Conservation (phyloP, 2,113 vertebrate genomes). For the Rhabdomys dilectus region DNA sequence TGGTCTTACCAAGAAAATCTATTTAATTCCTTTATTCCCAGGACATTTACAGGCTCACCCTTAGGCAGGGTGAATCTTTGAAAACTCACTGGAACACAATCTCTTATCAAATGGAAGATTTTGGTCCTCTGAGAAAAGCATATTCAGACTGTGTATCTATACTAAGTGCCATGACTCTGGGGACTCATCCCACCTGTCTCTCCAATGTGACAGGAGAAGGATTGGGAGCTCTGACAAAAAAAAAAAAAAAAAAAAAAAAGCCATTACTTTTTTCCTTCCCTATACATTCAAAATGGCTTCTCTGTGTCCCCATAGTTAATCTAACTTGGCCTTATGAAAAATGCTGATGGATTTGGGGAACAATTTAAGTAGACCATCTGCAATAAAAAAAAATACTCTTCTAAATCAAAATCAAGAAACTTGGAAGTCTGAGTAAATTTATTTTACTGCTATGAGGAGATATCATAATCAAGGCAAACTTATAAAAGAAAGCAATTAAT, state of each 20-base stretch:
- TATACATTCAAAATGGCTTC: slow-evolving; percentile 18
- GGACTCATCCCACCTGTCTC: background rate
- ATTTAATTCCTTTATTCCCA: slow-evolving; percentile 29
- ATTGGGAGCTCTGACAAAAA: background rate
- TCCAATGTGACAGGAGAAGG: background rate
- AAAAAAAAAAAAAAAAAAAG: background rate
- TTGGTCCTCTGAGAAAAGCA: background rate
- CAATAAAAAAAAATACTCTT: background rate
- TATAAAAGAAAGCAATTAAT: background rate
- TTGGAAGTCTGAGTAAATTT: background rate
- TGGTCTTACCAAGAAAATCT: slow-evolving; percentile 18
- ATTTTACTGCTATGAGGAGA: background rate
- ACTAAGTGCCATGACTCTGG: background rate
- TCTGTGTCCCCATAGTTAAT: background rate
- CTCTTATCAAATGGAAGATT: background rate
- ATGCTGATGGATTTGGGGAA: background rate
- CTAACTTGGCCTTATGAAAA: background rate
- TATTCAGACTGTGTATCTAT: background rate
- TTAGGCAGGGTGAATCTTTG: background rate
- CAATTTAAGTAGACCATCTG: background rate
- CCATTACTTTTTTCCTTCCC: background rate
- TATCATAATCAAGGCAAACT: background rate
- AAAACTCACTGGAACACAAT: background rate
- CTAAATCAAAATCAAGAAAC: background rate
- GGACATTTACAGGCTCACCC: background rate